phyloP scores from a whole-genome alignment of 2,797 vertebrate species.

The Sebastes goodei region DNA sequence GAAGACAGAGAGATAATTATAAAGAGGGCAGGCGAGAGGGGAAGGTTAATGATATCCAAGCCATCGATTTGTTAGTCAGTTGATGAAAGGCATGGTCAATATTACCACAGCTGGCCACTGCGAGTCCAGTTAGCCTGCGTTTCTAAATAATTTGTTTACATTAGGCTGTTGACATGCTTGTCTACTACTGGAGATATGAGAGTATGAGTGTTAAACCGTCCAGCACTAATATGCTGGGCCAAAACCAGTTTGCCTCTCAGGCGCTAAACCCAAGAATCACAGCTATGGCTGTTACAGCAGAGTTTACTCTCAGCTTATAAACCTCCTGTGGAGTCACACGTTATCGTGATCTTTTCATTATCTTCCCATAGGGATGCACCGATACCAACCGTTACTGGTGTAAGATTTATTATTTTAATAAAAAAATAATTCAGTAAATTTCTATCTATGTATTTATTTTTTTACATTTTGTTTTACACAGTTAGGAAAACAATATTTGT shows the following conservation, averaged over 20 bases:
- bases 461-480: no score
- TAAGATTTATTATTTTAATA: no score
- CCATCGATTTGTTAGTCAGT: constrained; percentile 60
- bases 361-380: no score
- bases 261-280: constrained; percentile 37
- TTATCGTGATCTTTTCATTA: neutral
- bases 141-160: constrained; percentile 20
- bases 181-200: constrained; percentile 20
- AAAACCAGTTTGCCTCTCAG: constrained; percentile 48
- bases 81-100: constrained; percentile 63
- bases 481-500: no score
- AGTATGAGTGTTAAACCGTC: constrained; percentile 39
- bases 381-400: no score
- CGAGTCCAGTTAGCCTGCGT: neutral
- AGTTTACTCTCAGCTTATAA: constrained; percentile 23
- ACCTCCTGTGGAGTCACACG: neutral
- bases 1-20: constrained; percentile 52
- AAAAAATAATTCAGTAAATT: no score
- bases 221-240: constrained; percentile 24
- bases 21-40: constrained; percentile 21
- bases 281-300: constrained; percentile 56
- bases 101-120: constrained; percentile 48
- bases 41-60: constrained; percentile 66
- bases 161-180: constrained; percentile 32
- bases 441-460: no score